Evolutionary conservation across 2,888 invertebrate species (phyloP).

Genomic region (Oscheius myriophilus): DNA sequence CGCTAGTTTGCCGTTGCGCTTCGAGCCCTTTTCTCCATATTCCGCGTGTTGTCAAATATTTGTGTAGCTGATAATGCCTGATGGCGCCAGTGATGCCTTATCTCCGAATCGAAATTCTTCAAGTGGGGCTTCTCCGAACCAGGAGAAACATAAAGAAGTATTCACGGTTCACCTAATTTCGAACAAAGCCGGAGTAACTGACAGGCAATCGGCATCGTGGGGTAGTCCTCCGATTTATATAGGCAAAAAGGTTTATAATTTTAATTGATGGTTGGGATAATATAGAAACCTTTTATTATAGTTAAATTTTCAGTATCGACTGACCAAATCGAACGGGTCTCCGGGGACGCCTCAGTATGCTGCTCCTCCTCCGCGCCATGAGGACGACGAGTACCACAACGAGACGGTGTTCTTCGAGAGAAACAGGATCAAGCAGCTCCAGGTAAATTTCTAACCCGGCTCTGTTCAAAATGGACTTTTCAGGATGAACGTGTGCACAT

Average conservation of each 20-base stretch:
- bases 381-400: constrained; percentile 62
- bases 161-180: constrained; percentile 11
- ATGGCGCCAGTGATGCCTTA: constrained; percentile 12
- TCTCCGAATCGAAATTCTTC: too few relatives aligned
- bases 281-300: neutral
- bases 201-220: too few relatives aligned
- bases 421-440: constrained; percentile 73
- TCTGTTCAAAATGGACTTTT: neutral
- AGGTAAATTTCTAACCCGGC: constrained; percentile 19
- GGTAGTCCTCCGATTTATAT: too few relatives aligned
- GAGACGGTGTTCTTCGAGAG: constrained; percentile 68
- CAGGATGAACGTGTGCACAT: constrained; percentile 95
- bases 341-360: constrained; percentile 30
- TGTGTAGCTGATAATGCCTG: constrained; percentile 28
- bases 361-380: constrained; percentile 44
- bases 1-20: too few relatives aligned
- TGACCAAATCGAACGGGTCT: constrained; percentile 38
- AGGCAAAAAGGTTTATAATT: too few relatives aligned
- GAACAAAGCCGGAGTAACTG: neutral
- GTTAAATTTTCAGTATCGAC: constrained; percentile 40
- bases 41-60: constrained; percentile 14
- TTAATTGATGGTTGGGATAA: too few relatives aligned
- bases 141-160: constrained; percentile 14
- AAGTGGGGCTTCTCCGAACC: too few relatives aligned
- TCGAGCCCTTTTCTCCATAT: constrained; percentile 10